Base-by-base conservation (phyloP, 2,888 invertebrate species). In the Adineta ricciae region DNA sequence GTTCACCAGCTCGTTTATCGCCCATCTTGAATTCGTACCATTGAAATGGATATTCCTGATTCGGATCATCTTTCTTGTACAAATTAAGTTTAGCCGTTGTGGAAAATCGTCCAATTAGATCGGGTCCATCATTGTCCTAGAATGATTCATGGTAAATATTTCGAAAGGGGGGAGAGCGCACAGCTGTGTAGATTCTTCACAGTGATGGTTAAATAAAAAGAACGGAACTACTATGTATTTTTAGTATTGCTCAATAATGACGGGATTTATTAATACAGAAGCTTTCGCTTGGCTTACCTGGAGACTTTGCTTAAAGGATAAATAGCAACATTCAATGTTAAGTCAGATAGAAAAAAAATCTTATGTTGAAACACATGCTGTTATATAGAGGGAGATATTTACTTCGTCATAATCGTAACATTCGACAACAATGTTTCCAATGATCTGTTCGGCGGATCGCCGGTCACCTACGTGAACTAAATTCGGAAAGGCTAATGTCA, bases 21-120 rank as follows among this genome's bases (percentile, higher is more conserved):
- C 95, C 95, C 84, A 95, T 91, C 32, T 92, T 93, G 73, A 96
- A 93, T 87, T 94, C 94, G 90, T 94, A 94, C 96, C 96, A 96
- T 90, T 95, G 4, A 36, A 64, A 64, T 32, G 32, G 32, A 36
- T 32, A 64, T 36, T 32, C 3, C 3, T 19, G 3, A 0, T 9
- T 4, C 0, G 4, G 4, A 64, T 32, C 16, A 16, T 64, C 19
- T 64, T 32, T 0, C 1, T 64, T 32, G 32, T 11, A 14, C 19
- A 32, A 2, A 64, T 64, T 27, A 64, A 64, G 64, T 64, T 64
- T 64, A 64, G 64, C 64, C 32, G 64, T 64, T 64, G 64, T 36
- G 1, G 32, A 64, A 64, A 64, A 64, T 32, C 64, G 64, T 14
- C 64, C 64, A 27, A 64, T 64, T 36, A 64, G 32, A 32, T 64